These are phyloP conservation scores for Philhelius pedissequus DNA, from an alignment of 2,888 invertebrate species.

Conservation along the genomic window DNA sequence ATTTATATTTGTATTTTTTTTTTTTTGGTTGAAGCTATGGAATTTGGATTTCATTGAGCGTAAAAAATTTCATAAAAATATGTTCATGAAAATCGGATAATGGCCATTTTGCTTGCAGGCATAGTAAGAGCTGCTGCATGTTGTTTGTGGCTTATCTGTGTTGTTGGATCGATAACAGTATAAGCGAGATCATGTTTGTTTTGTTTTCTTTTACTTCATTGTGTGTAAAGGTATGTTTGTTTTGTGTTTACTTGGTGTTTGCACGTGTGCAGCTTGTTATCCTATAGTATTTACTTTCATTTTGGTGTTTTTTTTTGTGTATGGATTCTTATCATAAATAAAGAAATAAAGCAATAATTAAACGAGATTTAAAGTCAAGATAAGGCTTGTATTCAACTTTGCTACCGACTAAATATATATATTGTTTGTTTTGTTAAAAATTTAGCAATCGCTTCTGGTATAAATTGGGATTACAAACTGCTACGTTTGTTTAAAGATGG, in stretches of 20 bases:
- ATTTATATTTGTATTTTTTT: not conserved
- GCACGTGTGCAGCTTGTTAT: constrained; percentile 44
- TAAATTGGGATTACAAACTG: too few relatives aligned
- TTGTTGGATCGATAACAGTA: constrained; percentile 49
- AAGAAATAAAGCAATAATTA: constrained; percentile 43
- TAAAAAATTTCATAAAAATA: constrained; percentile 52
- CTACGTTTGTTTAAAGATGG: not conserved
- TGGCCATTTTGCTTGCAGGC: constrained; percentile 20
- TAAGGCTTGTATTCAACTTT: not conserved
- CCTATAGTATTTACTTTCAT: constrained; percentile 31
- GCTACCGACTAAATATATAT: too few relatives aligned
- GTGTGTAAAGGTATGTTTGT: not conserved
- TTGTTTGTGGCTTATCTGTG: constrained; percentile 33
- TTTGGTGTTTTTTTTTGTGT: too few relatives aligned
- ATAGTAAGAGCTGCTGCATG: not conserved
- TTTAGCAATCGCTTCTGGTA: too few relatives aligned
- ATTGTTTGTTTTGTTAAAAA: not conserved
- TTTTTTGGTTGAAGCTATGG: not conserved
- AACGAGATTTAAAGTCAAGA: constrained; percentile 20
- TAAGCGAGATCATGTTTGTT: constrained; percentile 34
- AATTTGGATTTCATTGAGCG: constrained; percentile 52
- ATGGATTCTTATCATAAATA: constrained; percentile 35
- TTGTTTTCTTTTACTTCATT: constrained; percentile 1
- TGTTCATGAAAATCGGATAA: constrained; percentile 50
- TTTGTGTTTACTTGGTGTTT: not conserved